Conservation (phyloP, 1,140 invertebrate species). For the Coelopa frigida region DNA sequence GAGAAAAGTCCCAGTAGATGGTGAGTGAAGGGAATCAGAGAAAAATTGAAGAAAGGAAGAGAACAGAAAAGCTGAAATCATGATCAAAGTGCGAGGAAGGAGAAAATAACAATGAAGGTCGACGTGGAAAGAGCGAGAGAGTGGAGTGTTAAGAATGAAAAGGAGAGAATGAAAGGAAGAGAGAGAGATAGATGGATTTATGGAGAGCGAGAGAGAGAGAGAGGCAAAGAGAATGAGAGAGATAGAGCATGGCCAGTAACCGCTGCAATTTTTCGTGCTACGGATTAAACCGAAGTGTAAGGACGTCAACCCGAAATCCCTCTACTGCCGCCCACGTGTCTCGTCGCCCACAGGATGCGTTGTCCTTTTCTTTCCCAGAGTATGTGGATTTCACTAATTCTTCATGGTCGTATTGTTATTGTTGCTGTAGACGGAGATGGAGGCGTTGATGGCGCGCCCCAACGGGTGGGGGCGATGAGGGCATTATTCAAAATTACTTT, state of each 20-base stretch:
- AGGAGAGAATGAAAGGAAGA: neutral
- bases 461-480: no score
- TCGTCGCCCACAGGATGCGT: neutral
- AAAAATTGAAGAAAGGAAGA: neutral
- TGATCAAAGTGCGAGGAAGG: neutral
- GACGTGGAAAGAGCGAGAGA: neutral
- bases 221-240: neutral
- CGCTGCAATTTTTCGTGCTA: neutral
- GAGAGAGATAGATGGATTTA: neutral
- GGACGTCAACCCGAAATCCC: neutral
- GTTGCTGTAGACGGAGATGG: no score
- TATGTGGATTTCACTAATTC: no score
- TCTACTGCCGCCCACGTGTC: neutral
- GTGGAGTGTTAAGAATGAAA: neutral
- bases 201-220: neutral
- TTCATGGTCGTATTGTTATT: no score
- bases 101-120: neutral
- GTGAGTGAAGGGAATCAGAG: neutral
- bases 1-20: neutral
- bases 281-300: neutral
- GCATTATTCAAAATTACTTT: neutral
- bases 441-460: no score
- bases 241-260: neutral
- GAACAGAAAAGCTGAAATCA: neutral
- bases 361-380: no score